Conservation (phyloP, 2,797 vertebrate species). For the Lacerta viridis region DNA sequence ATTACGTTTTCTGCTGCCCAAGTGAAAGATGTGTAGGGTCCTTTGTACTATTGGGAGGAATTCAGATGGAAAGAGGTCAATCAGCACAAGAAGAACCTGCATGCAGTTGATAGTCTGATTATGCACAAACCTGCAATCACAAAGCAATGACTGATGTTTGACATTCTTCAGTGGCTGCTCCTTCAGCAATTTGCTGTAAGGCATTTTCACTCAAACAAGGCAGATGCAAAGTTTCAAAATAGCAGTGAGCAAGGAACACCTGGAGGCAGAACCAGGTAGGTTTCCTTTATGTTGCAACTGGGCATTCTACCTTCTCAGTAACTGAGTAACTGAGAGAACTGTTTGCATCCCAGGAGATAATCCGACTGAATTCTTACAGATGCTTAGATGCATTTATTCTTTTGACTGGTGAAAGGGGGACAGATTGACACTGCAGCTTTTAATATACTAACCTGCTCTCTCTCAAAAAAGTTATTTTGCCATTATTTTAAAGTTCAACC, state of each 20-base stretch:
- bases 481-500: too few species aligned
- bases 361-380: not conserved
- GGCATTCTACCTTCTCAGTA: not conserved
- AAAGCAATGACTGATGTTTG: not conserved
- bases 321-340: not conserved
- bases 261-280: not conserved
- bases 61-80: conserved; percentile 13
- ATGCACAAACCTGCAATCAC: not conserved
- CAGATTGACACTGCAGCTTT: too few species aligned
- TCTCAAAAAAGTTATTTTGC: too few species aligned
- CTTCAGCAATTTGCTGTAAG: conserved; percentile 22
- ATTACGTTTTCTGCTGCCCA: conserved; percentile 43
- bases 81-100: not conserved
- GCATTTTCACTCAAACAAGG: conserved; percentile 18
- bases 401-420: too few species aligned
- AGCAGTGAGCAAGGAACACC: not conserved
- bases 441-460: too few species aligned
- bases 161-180: conserved; percentile 30
- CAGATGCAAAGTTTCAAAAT: conserved; percentile 1
- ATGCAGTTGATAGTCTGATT: not conserved
- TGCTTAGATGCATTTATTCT: not conserved
- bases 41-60: conserved; percentile 56
- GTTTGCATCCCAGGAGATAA: not conserved
- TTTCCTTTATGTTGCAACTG: conserved; percentile 12
- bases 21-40: conserved; percentile 39